Percentiles rank a stretch among this genome's conserved stretches.
These are phyloP conservation scores for Iselma pallidipennis DNA, from an alignment of 2,888 invertebrate genomes.

Conservation along the genomic window DNA sequence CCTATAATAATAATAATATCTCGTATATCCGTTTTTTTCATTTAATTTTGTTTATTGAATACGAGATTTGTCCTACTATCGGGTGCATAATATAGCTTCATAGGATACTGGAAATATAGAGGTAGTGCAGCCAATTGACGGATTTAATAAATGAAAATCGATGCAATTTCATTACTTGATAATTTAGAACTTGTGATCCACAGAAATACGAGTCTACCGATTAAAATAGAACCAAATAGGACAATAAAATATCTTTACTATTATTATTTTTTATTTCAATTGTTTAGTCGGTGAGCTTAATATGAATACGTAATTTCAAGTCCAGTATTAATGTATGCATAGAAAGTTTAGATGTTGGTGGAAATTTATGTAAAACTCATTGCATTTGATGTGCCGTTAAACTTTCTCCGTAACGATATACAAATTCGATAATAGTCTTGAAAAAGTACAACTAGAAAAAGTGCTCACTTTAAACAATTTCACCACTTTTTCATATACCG, in stretches of 20 bases:
- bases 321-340: background rate
- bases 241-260: background rate
- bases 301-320: background rate
- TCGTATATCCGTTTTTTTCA: too few relatives aligned
- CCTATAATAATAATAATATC: too few relatives aligned
- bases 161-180: too few relatives aligned
- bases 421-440: background rate
- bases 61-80: too few relatives aligned
- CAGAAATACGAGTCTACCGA: background rate
- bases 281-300: background rate
- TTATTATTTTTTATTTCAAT: background rate
- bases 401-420: background rate
- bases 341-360: background rate
- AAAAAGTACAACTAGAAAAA: background rate
- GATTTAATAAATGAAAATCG: background rate
- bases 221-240: background rate
- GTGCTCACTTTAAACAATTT: too few relatives aligned
- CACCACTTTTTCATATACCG: too few relatives aligned
- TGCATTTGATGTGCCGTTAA: background rate
- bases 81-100: too few relatives aligned
- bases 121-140: too few relatives aligned
- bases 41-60: too few relatives aligned
- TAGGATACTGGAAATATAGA: too few relatives aligned
- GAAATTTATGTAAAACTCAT: constrained; percentile 4
- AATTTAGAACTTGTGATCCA: too few relatives aligned